Evolutionary conservation across 1,140 invertebrate species (phyloP), one percentile per base, ranked within the genome.

Genomic region (Himalopsyche phryganea): DNA sequence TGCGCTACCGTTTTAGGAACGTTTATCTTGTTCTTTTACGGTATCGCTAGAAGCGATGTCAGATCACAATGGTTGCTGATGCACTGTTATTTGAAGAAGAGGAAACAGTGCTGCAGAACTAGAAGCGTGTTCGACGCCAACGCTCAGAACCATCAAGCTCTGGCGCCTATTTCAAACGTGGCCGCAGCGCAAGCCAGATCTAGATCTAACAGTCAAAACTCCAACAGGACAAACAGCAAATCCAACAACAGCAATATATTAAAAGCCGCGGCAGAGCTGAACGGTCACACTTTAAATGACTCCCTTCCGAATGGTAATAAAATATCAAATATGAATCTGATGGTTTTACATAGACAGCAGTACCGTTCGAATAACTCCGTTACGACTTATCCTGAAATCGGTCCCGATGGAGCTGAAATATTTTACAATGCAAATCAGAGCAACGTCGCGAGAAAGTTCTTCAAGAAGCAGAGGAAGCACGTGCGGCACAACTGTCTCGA

Each of bases 391-490:
- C 85, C 85, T 0, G 85, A 88, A 51, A 71, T 65, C 5, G 72
- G 69, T 41, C 66, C 80, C 11, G 67, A 81, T 56, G 79, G 82
- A 1, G 85, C 87, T 0, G 87, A 92, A 65, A 83, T 91, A 71
- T 96, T 95, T 72, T 95, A 95, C 67, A 94, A 96, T 78, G 90
- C 92, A 0, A 89, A 91, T 67, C 93, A 96, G 71, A 94, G 91
- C 70, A 92, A 91, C 11, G 90, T 94, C 1, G 92, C 93, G 0
- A 83, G 91, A 58, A 93, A 92, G 66, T 95, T 94, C 72, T 95
- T 95, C 71, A 90, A 91, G 58, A 93, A 92, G 67, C 90, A 94
- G 68, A 82, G 87, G 17, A 81, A 87, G 47, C 80, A 91, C 60
- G 85, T 87, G 66, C 87, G 87, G 66, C 80, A 84, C 50, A 91